These are phyloP conservation scores for Bungarus multicinctus DNA, from an alignment of 2,113 vertebrate genomes.

Conservation along the genomic window DNA sequence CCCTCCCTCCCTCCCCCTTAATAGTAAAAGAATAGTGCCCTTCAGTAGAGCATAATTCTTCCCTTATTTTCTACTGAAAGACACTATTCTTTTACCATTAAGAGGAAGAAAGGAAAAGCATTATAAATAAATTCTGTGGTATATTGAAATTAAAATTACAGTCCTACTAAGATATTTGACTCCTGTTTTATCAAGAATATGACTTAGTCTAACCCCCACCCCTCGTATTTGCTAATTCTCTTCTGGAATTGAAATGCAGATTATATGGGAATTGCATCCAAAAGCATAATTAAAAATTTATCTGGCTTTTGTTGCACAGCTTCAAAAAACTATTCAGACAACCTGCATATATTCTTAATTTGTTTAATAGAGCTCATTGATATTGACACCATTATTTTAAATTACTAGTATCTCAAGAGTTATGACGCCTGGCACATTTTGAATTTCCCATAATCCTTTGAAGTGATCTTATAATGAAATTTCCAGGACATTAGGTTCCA, in stretches of 20 bases:
- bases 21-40: not conserved
- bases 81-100: not conserved
- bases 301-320: not conserved
- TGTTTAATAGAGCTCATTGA: not conserved
- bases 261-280: not conserved
- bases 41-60: not conserved
- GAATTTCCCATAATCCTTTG: not conserved
- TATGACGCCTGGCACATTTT: not conserved
- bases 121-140: not conserved
- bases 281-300: not conserved
- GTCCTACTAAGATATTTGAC: not conserved
- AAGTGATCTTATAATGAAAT: not conserved
- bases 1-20: not conserved
- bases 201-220: not conserved
- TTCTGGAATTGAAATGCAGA: not conserved
- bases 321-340: not conserved
- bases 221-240: not conserved
- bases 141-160: not conserved
- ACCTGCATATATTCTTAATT: not conserved
- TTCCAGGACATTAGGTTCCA: not conserved
- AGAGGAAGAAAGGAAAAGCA: not conserved
- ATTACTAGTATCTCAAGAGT: not conserved
- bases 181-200: not conserved
- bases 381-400: not conserved
- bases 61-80: not conserved